Conservation (phyloP, 2,888 invertebrate genomes). For the Eueremaeus valkanovi region DNA sequence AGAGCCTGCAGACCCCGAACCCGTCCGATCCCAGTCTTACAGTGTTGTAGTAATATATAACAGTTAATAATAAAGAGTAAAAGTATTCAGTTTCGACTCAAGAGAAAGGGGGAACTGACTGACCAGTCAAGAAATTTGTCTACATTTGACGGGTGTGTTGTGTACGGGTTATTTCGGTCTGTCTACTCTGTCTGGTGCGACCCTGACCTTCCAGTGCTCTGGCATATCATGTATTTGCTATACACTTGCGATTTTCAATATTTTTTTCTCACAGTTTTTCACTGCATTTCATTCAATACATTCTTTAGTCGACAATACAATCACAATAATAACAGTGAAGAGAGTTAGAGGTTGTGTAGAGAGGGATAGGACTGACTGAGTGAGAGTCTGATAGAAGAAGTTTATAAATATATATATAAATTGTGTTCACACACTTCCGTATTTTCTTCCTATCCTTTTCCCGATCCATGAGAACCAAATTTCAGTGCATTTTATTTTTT, state of each 20-base stretch:
- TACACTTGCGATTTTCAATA: not conserved
- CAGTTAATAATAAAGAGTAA: not conserved
- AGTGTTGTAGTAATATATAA: conserved; percentile 1
- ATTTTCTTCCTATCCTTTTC: not conserved
- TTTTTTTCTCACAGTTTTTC: not conserved
- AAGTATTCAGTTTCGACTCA: not conserved
- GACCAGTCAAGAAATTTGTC: not conserved
- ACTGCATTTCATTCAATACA: too few species aligned
- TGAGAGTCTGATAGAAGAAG: not conserved
- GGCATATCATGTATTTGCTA: not conserved
- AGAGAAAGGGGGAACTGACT: not conserved
- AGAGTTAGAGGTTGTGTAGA: not conserved
- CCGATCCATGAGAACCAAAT: not conserved
- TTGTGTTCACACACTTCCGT: conserved; percentile 5
- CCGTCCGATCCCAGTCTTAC: not conserved
- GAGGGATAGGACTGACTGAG: not conserved
- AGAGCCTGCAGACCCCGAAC: not conserved
- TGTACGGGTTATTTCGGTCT: conserved; percentile 29
- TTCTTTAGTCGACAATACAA: not conserved
- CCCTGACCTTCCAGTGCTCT: conserved; percentile 15
- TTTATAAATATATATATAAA: not conserved
- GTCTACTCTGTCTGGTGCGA: not conserved
- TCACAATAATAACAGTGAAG: not conserved
- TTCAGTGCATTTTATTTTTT: not conserved
- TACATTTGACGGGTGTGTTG: not conserved